Evolutionary conservation across 2,888 invertebrate species (phyloP).

Genomic region (Agriotes lineatus): DNA sequence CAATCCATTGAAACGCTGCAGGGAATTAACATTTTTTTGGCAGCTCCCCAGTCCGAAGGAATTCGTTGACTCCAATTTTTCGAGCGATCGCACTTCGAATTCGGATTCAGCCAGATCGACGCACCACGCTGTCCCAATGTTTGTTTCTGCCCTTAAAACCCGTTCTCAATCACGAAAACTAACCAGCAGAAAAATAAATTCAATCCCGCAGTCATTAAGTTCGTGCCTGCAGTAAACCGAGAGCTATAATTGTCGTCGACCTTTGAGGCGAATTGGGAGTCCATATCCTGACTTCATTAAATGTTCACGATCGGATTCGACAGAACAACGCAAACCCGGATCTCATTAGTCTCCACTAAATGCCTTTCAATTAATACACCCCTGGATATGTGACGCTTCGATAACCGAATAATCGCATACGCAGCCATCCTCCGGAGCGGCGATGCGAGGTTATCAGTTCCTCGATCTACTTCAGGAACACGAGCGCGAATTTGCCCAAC

Average conservation of each 20-base stretch:
- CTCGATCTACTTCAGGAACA: not conserved
- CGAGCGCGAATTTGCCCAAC: not conserved
- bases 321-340: slow-evolving; percentile 53
- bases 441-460: slow-evolving; percentile 3
- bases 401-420: slow-evolving; percentile 42
- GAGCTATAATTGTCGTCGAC: slow-evolving; percentile 54
- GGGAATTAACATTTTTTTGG: not conserved
- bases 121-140: not conserved
- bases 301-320: slow-evolving; percentile 61
- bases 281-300: slow-evolving; percentile 58
- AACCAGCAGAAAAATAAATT: slow-evolving; percentile 24
- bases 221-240: slow-evolving; percentile 20
- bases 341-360: slow-evolving; percentile 61
- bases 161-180: slow-evolving; percentile 22
- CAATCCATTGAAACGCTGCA: not conserved
- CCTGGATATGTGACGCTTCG: slow-evolving; percentile 46
- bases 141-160: slow-evolving; percentile 10
- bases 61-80: slow-evolving; percentile 21
- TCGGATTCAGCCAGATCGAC: slow-evolving; percentile 5
- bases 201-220: slow-evolving; percentile 18
- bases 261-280: slow-evolving; percentile 48
- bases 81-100: slow-evolving; percentile 16
- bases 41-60: not conserved
- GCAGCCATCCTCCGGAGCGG: slow-evolving; percentile 4
- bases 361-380: slow-evolving; percentile 57